These are phyloP conservation scores for Drosophila tripunctata DNA, from an alignment of 2,888 invertebrate species.

Conservation along the genomic window DNA sequence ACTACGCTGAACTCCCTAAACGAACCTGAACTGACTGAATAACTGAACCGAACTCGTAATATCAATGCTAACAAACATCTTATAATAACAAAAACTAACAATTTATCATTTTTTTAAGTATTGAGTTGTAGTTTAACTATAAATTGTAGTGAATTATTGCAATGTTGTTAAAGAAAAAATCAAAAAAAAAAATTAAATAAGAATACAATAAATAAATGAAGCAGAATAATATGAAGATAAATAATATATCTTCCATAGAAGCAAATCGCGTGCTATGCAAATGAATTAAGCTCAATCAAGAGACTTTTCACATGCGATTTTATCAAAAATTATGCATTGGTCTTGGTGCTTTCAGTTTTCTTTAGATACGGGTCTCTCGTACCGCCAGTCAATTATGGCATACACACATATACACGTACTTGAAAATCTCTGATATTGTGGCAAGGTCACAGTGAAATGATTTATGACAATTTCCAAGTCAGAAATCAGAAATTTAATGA, in stretches of 20 bases:
- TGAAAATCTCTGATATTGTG: slow-evolving; percentile 6
- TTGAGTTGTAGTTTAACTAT: slow-evolving; percentile 26
- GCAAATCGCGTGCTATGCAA: slow-evolving; percentile 72
- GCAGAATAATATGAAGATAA: slow-evolving; percentile 23
- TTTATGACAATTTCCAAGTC: slow-evolving; percentile 64
- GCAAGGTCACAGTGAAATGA: slow-evolving; percentile 63
- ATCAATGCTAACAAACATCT: slow-evolving; percentile 12
- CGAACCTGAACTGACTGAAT: slow-evolving; percentile 12
- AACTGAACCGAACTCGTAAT: slow-evolving; percentile 28
- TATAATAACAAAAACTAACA: slow-evolving; percentile 26
- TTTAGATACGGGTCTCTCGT: slow-evolving; percentile 23
- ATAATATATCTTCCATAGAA: slow-evolving; percentile 8
- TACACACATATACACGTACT: too few species aligned
- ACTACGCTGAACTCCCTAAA: slow-evolving; percentile 12
- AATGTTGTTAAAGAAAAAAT: slow-evolving; percentile 27
- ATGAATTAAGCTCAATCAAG: slow-evolving; percentile 76
- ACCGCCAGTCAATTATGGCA: slow-evolving; percentile 39
- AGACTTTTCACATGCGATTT: slow-evolving; percentile 14
- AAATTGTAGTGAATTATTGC: slow-evolving; percentile 24
- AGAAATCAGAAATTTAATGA: slow-evolving; percentile 26
- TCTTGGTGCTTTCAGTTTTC: slow-evolving; percentile 23
- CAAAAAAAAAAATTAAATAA: slow-evolving; percentile 25
- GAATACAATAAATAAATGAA: slow-evolving; percentile 15
- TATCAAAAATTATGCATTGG: slow-evolving; percentile 33
- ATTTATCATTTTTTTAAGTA: slow-evolving; percentile 1